Evolutionary conservation across 2,888 invertebrate species (phyloP).

Genomic region (Thysanoteuthis rhombus): DNA sequence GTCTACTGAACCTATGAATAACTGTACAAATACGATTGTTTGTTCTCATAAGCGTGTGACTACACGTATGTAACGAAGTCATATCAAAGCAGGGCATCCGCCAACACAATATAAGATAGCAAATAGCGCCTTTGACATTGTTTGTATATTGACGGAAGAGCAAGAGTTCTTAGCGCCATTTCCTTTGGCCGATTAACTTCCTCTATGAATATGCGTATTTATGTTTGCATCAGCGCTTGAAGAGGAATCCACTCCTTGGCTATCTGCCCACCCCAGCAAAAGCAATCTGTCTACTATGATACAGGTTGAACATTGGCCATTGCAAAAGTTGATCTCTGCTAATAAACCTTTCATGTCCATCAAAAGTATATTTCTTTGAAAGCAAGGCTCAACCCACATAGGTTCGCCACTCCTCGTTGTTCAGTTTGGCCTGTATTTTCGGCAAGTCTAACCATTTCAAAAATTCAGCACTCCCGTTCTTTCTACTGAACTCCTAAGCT

Average conservation of each 20-base stretch:
- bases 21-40: no score
- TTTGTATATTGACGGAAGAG: no score
- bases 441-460: background rate
- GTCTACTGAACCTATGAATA: no score
- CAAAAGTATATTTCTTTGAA: background rate
- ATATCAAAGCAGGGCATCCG: no score
- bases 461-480: no score
- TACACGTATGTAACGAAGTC: no score
- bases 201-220: background rate
- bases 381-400: background rate
- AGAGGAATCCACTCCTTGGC: background rate
- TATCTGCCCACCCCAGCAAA: background rate
- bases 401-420: background rate
- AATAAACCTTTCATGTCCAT: background rate
- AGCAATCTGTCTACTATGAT: background rate
- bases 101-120: no score
- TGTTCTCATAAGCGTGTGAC: no score
- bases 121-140: no score
- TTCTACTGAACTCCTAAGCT: background rate
- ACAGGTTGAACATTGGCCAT: background rate
- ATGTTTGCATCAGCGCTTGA: background rate
- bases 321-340: background rate
- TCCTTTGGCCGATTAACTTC: no score
- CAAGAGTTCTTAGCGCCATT: no score
- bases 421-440: background rate